Base-by-base conservation (phyloP, 2,113 vertebrate species). In the Carassius gibelio region DNA sequence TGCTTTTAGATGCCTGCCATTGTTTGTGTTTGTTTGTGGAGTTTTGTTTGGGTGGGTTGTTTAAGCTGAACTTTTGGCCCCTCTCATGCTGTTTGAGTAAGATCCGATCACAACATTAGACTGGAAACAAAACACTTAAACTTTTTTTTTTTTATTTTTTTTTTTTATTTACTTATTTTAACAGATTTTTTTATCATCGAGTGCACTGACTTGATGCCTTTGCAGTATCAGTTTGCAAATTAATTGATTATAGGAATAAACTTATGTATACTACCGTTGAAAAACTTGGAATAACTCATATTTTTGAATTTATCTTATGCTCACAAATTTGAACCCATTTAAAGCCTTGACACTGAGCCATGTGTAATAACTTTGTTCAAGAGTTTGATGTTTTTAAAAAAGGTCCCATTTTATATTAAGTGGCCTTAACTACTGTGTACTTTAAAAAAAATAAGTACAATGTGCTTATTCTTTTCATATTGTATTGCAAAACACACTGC, bases 311-410 rank as follows among this genome's bases (percentile, higher is more conserved):
- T 8, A 7, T 42, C 8, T 42, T 42, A 8, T 42, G 42, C 42
- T 42, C 42, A 42, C 42, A 42, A 7, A 42, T 42, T 42, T 42
- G 42, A 42, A 42, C 7, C 42, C 86, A 80, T 92, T 92, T 89
- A 89, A 92, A 92, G 89, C 84, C 87, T 42, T 61, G 87, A 88
- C 85, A 78, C 83, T 87, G 87, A 86, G 84, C 90, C 85, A 90
- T 92, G 90, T 91, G 88, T 92, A 92, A 94, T 85, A 94, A 93
- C 93, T 93, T 92, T 89, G 84, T 86, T 94, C 91, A 91, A 93
- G 76, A 66, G 66, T 42, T 76, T 68, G 74, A 84, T 83, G 91
- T 92, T 38, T 38, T 38, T 7, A 42, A 7, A 42, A 42, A 7
- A 42, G 6, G 6, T 42, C 38, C 38, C 38, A 42, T 6, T 42